Percentiles rank a stretch among this genome's conserved stretches.
Conservation (phyloP, 2,113 vertebrate genomes). For the Anolis sagrei region DNA sequence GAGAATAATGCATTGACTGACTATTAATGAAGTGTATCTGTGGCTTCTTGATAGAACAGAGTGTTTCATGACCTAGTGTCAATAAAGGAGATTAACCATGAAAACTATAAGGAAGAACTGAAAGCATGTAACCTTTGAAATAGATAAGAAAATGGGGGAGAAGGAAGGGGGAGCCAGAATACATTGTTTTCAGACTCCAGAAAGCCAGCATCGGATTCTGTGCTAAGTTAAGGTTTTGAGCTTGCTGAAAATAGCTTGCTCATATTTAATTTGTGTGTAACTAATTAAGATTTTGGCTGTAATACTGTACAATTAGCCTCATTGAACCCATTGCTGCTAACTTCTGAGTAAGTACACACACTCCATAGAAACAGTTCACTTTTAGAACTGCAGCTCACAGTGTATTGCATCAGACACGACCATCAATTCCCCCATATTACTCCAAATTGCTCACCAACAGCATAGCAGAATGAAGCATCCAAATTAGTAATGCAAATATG, state of each 20-base stretch:
- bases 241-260: not conserved
- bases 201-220: not conserved
- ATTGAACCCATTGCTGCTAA: too few species aligned
- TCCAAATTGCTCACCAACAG: too few species aligned
- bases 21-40: conserved; percentile 25
- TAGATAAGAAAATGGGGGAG: not conserved
- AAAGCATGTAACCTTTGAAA: conserved; percentile 8
- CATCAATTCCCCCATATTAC: too few species aligned
- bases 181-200: not conserved
- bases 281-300: too few species aligned
- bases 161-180: not conserved
- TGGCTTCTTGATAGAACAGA: not conserved
- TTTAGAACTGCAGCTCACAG: too few species aligned
- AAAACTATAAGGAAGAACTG: conserved; percentile 16
- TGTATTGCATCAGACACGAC: too few species aligned
- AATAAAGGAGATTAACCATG: conserved; percentile 42
- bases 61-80: conserved; percentile 17
- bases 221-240: not conserved
- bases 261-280: not conserved
- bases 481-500: too few species aligned
- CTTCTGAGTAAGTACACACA: too few species aligned
- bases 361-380: too few species aligned
- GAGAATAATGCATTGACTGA: conserved; percentile 15
- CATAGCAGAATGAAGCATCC: too few species aligned
- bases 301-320: too few species aligned